Conservation (phyloP, 2,113 vertebrate species). For the Nettapus auritus region DNA sequence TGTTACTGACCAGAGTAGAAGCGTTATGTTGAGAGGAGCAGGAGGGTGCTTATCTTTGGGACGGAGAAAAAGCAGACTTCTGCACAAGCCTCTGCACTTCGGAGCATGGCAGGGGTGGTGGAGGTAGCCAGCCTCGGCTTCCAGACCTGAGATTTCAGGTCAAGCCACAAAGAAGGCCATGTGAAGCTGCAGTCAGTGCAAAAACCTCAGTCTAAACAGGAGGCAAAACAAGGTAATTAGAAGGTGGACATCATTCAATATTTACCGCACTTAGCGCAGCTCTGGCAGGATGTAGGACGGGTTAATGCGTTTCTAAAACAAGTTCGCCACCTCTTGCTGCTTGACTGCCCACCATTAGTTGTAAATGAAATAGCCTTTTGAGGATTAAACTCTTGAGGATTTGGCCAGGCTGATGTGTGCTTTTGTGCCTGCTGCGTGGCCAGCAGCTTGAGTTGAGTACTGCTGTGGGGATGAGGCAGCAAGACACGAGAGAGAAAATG, state of each 20-base stretch:
- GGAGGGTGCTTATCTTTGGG: background rate
- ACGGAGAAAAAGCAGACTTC: background rate
- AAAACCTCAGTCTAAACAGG: background rate
- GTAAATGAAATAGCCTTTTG: background rate
- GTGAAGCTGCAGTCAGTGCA: background rate
- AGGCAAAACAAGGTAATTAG: background rate
- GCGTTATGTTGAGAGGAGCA: background rate
- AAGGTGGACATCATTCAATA: background rate
- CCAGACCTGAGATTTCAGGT: background rate
- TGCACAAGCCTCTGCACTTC: accelerated
- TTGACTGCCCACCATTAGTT: background rate
- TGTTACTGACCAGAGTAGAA: background rate
- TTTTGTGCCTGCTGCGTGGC: background rate
- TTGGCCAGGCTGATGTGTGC: background rate
- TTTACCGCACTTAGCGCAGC: background rate
- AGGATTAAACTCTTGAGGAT: background rate
- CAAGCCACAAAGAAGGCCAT: background rate
- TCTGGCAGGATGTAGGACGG: background rate
- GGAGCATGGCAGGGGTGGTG: too few species aligned
- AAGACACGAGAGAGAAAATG: background rate
- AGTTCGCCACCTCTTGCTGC: background rate
- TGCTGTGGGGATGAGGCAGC: background rate
- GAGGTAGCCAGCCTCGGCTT: background rate
- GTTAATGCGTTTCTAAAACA: background rate
- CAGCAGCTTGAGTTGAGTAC: background rate